A percentile compares a stretch with the other conserved stretches of the same genome.
These are phyloP conservation scores for Propsilocerus akamusi DNA, from an alignment of 1,140 invertebrate species.

Conservation along the genomic window DNA sequence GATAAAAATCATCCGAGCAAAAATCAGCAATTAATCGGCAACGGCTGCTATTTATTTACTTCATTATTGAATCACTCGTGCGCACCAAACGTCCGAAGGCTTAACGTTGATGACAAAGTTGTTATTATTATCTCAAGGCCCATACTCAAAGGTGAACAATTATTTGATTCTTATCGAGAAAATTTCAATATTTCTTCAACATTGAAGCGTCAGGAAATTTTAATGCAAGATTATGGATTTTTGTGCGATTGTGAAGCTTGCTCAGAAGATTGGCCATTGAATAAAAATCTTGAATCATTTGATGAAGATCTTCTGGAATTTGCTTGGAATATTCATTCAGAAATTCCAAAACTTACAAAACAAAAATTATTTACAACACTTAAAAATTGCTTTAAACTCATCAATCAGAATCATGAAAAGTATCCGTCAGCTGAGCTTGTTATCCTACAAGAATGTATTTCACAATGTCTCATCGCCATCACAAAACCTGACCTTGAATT, in stretches of 20 bases:
- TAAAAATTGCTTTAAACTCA: not conserved
- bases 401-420: not conserved
- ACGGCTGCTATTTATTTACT: not conserved
- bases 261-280: slow-evolving; percentile 48
- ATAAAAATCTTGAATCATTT: slow-evolving; percentile 21
- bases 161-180: not conserved
- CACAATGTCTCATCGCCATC: not conserved
- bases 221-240: slow-evolving; percentile 75
- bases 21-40: not conserved
- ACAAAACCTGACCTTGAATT: no score
- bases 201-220: slow-evolving; percentile 35
- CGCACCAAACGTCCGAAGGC: not conserved
- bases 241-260: slow-evolving; percentile 66
- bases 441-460: not conserved
- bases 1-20: not conserved
- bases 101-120: not conserved
- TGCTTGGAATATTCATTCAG: not conserved
- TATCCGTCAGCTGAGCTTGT: not conserved
- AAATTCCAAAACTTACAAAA: no score
- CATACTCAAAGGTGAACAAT: not conserved
- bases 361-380: not conserved
- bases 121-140: not conserved
- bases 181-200: slow-evolving; percentile 12
- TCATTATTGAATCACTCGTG: slow-evolving; percentile 1
- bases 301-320: not conserved